These are phyloP conservation scores for Lacerta bilineata DNA, from an alignment of 2,797 vertebrate genomes.

Conservation along the genomic window DNA sequence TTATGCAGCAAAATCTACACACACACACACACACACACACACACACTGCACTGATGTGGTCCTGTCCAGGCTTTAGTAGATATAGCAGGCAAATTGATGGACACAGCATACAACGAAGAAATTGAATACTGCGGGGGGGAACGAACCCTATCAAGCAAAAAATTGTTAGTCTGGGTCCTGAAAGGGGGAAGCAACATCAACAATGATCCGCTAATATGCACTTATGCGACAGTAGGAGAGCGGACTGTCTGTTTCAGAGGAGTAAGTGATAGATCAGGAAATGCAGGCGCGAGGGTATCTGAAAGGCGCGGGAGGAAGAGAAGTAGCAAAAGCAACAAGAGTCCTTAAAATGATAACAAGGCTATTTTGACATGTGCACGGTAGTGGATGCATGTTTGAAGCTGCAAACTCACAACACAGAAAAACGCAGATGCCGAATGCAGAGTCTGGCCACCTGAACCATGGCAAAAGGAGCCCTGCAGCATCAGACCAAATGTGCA, in stretches of 20 bases:
- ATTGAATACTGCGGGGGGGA: constrained; percentile 14
- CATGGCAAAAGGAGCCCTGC: neutral
- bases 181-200: neutral
- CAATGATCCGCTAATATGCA: constrained; percentile 40
- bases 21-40: neutral
- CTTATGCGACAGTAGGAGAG: constrained; percentile 25
- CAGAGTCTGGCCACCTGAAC: neutral
- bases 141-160: neutral
- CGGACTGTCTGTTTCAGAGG: constrained; percentile 30
- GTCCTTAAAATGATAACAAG: neutral
- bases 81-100: constrained; percentile 30
- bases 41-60: neutral
- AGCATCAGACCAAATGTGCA: neutral
- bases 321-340: neutral
- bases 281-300: constrained; percentile 36
- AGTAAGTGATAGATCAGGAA: constrained; percentile 42
- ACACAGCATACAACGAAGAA: constrained; percentile 32
- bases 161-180: constrained; percentile 30
- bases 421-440: neutral
- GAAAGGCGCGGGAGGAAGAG: constrained; percentile 18
- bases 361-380: neutral
- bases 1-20: neutral
- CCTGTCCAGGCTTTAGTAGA: constrained; percentile 6
- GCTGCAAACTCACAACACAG: neutral
- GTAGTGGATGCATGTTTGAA: neutral